Conservation (phyloP, 23 tunicate genomes). For the Ciona savignyi region DNA sequence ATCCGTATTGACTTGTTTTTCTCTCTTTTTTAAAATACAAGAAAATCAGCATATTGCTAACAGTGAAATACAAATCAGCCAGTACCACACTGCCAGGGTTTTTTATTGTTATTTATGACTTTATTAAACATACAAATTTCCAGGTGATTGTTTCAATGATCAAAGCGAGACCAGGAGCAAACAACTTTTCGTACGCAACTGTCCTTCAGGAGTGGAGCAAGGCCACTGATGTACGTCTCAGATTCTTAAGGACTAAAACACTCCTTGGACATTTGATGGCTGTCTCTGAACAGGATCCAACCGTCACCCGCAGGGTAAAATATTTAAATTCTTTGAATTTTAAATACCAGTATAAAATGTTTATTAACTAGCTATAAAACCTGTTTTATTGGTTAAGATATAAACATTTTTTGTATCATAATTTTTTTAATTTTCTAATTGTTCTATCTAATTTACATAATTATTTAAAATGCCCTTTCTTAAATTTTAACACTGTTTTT, state of each 20-base stretch:
- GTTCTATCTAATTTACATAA: too few relatives aligned
- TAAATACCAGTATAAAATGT: neutral
- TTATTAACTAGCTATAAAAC: neutral
- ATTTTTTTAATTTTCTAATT: too few relatives aligned
- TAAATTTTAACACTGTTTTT: neutral
- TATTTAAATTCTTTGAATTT: neutral
- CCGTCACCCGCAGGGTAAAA: conserved; percentile 89
- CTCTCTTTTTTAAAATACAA: too few relatives aligned
- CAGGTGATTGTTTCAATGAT: conserved; percentile 93
- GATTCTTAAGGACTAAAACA: conserved; percentile 88
- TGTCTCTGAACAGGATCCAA: conserved; percentile 87
- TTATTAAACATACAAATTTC: too few relatives aligned
- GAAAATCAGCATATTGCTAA: too few relatives aligned
- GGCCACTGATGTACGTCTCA: conserved; percentile 79
- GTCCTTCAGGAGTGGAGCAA: conserved; percentile 98
- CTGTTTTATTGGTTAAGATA: neutral
- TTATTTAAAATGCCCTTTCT: neutral
- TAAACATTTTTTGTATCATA: too few relatives aligned
- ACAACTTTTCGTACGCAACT: conserved; percentile 81
- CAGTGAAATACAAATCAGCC: too few relatives aligned
- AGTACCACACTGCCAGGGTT: too few relatives aligned
- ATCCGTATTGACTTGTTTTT: too few relatives aligned
- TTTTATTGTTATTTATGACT: too few relatives aligned
- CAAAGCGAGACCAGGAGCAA: conserved; percentile 93
- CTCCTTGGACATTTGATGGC: conserved; percentile 99